These are phyloP conservation scores for Rhynchophorus ferrugineus DNA, from an alignment of 1,140 invertebrate genomes.

Conservation along the genomic window DNA sequence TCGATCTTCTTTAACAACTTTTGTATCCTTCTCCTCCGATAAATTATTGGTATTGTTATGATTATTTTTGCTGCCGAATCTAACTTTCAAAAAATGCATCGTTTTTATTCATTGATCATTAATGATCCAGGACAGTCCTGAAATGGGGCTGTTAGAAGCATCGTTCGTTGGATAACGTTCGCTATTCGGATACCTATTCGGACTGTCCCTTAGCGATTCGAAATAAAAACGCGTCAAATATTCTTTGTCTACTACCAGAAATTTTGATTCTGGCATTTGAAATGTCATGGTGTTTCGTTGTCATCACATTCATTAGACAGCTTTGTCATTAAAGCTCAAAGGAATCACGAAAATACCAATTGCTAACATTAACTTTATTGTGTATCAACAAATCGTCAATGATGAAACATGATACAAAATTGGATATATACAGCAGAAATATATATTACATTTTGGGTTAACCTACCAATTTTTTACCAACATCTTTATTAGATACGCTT, in stretches of 20 bases:
- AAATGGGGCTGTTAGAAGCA: conserved; percentile 1
- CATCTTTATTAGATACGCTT: too few relatives aligned
- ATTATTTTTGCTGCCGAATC: conserved; percentile 21
- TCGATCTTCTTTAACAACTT: conserved; percentile 12
- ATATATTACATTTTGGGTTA: too few relatives aligned
- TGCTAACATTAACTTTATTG: too few relatives aligned
- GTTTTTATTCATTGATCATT: conserved; percentile 14
- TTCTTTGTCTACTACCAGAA: neutral
- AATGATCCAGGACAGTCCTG: conserved; percentile 14
- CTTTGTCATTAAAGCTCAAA: too few relatives aligned
- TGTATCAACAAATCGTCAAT: too few relatives aligned
- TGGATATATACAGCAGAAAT: too few relatives aligned
- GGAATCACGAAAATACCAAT: too few relatives aligned
- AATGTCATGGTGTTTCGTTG: too few relatives aligned
- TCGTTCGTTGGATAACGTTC: neutral
- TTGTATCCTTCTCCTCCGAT: conserved; percentile 4
- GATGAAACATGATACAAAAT: too few relatives aligned
- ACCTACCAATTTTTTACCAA: too few relatives aligned
- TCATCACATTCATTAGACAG: too few relatives aligned
- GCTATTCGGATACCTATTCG: neutral
- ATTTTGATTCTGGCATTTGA: conserved; percentile 2
- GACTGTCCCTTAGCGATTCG: neutral
- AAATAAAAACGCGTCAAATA: neutral
- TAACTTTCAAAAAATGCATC: conserved; percentile 29
- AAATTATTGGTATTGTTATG: conserved; percentile 5